Base-by-base conservation (phyloP, 2,888 invertebrate genomes). In the Halictus ligatus region DNA sequence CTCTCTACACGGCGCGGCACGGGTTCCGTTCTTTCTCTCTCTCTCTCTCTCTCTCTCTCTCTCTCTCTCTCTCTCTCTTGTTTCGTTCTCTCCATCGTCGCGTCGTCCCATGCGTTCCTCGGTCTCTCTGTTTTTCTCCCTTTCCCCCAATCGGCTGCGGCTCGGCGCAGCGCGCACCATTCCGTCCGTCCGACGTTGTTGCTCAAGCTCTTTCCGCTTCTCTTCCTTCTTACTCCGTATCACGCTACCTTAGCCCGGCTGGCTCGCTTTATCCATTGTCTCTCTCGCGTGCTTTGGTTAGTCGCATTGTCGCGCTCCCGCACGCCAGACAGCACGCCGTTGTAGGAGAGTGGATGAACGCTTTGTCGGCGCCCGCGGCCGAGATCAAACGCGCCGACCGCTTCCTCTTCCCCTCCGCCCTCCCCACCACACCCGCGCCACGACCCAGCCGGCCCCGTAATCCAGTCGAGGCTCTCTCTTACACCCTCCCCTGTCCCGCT, bases 281-380 rank as follows among this genome's bases (percentile, higher is more conserved):
- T 87, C 84, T 83, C 83, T 85, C 73, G 67, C 82, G 72, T 75
- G 88, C 89, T 80, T 85, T 78, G 80, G 80, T 54, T 83, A 88
- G 88, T 80, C 77, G 87, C 60, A 86, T 83, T 80, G 87, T 87
- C 87, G 80, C 87, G 80, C 87, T 87, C 87, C 76, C 81, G 54
- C 85, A 64, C 83, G 86, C 80, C 87, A 88, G 88, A 89, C 89
- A 88, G 90, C 89, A 88, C 90, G 92, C 90, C 90, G 90, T 92
- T 90, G 92, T 91, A 91, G 91, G 89, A 90, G 91, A 90, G 92
- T 92, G 92, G 94, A 92, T 93, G 94, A 91, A 91, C 91, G 94
- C 94, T 94, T 94, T 94, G 94, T 94, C 94, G 95, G 94, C 94
- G 94, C 94, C 94, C 94, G 94, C 94, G 94, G 94, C 94, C 81